Percentiles rank a stretch among this genome's conserved stretches.
These are phyloP conservation scores for Mixornis gularis DNA, from an alignment of 2,113 vertebrate genomes.

Conservation along the genomic window DNA sequence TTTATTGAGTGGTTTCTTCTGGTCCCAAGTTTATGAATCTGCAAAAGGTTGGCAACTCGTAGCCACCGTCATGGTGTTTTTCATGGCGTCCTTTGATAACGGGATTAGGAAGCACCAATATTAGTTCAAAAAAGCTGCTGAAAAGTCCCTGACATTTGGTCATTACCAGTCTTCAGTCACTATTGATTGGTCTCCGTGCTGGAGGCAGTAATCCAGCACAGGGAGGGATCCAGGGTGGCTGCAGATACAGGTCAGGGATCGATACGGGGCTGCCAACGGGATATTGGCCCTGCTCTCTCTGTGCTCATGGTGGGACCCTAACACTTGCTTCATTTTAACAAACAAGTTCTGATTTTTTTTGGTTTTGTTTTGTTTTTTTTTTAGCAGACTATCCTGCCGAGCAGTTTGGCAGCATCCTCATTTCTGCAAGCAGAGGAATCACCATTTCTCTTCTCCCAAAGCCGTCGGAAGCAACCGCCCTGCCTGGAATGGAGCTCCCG, in stretches of 20 bases:
- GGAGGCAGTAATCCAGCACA: neutral
- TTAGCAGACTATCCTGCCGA: neutral
- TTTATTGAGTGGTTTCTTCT: slow-evolving; percentile 13
- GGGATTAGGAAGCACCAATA: slow-evolving; percentile 42
- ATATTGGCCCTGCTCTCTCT: neutral
- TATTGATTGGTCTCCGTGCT: neutral
- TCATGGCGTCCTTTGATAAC: slow-evolving; percentile 36
- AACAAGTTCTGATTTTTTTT: neutral
- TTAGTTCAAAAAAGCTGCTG: slow-evolving; percentile 33
- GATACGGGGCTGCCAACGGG: rapidly evolving
- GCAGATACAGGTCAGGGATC: neutral
- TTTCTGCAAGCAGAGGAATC: neutral
- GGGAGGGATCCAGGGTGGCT: neutral
- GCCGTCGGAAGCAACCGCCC: rapidly evolving
- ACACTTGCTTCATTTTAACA: neutral
- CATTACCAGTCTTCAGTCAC: neutral
- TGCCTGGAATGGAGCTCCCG: neutral
- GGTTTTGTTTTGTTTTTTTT: neutral
- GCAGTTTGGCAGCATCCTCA: neutral
- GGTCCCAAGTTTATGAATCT: neutral
- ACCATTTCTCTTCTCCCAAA: neutral
- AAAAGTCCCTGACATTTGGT: slow-evolving; percentile 20
- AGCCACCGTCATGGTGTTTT: neutral
- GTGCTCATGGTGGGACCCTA: neutral
- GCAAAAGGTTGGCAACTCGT: neutral